A percentile compares a stretch with the other conserved stretches of the same genome.
Conservation (phyloP, 1,140 invertebrate species). For the Nymphalis io region DNA sequence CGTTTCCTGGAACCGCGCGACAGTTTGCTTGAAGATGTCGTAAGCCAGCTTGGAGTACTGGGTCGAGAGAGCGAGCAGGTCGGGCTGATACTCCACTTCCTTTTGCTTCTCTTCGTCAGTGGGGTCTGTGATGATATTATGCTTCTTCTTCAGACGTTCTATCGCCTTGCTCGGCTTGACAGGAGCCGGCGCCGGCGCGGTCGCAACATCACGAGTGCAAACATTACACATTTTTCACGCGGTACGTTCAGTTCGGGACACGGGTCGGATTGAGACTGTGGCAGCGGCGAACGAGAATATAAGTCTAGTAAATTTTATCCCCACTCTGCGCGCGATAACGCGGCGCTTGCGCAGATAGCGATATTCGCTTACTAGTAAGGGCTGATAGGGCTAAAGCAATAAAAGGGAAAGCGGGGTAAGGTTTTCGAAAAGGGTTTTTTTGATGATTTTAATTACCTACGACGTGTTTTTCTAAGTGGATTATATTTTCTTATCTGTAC, state of each 20-base stretch:
- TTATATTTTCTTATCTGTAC: too few relatives aligned
- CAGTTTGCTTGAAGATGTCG: conserved; percentile 57
- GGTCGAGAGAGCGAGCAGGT: conserved; percentile 70
- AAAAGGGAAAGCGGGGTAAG: background rate
- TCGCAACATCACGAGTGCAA: conserved; percentile 59
- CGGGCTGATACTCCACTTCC: conserved; percentile 73
- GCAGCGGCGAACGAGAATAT: conserved; percentile 54
- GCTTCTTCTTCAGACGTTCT: conserved; percentile 68
- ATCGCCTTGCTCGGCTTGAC: conserved; percentile 50
- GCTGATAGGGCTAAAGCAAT: background rate
- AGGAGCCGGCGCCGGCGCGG: conserved; percentile 40
- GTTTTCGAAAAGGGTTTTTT: background rate
- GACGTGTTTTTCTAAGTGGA: too few relatives aligned
- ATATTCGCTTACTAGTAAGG: background rate
- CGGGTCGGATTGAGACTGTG: conserved; percentile 43
- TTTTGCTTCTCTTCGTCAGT: conserved; percentile 58
- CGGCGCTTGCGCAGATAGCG: conserved; percentile 21
- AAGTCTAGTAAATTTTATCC: conserved; percentile 59
- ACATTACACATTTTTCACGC: conserved; percentile 68
- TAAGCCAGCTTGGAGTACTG: conserved; percentile 66
- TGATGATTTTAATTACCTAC: too few relatives aligned
- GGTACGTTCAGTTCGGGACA: conserved; percentile 27
- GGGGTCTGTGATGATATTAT: conserved; percentile 68
- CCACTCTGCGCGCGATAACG: conserved; percentile 46
- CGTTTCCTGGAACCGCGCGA: conserved; percentile 62